Conservation (phyloP, 2,113 vertebrate genomes). For the Otis tarda region DNA sequence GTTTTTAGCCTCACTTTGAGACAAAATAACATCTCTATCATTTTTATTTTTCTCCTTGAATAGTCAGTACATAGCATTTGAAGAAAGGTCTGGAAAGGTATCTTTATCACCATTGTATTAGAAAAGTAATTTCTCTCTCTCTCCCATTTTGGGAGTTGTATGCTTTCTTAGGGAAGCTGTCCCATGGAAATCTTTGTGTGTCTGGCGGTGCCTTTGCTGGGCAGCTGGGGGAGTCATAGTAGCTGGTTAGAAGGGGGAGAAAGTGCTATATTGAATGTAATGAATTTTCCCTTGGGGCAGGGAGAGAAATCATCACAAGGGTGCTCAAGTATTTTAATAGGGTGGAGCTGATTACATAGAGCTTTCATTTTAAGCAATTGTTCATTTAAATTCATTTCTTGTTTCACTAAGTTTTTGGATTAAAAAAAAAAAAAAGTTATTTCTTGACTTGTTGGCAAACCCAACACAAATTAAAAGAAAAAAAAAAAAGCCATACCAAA, state of each 20-base stretch:
- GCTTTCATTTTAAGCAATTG: neutral
- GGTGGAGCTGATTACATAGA: fast-evolving
- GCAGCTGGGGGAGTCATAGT: neutral
- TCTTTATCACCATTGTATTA: neutral
- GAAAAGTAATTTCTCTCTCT: neutral
- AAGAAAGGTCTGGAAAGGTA: neutral
- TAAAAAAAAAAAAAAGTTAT: neutral
- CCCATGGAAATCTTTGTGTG: neutral
- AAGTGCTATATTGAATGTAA: neutral
- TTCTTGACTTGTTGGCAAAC: neutral
- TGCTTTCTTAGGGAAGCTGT: neutral
- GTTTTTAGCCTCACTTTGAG: slow-evolving; percentile 32
- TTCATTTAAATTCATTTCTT: neutral
- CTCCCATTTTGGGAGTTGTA: neutral
- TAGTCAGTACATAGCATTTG: neutral
- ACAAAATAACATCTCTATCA: slow-evolving; percentile 40
- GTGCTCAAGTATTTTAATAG: neutral
- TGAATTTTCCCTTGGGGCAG: neutral
- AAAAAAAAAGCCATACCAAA: neutral
- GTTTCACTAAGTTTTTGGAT: neutral
- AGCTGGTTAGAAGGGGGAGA: neutral
- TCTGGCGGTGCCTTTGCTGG: neutral
- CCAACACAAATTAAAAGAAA: neutral
- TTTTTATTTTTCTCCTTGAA: slow-evolving; percentile 30
- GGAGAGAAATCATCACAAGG: neutral